Base-by-base conservation (phyloP, 2,113 vertebrate genomes). In the Tupaia chinensis region DNA sequence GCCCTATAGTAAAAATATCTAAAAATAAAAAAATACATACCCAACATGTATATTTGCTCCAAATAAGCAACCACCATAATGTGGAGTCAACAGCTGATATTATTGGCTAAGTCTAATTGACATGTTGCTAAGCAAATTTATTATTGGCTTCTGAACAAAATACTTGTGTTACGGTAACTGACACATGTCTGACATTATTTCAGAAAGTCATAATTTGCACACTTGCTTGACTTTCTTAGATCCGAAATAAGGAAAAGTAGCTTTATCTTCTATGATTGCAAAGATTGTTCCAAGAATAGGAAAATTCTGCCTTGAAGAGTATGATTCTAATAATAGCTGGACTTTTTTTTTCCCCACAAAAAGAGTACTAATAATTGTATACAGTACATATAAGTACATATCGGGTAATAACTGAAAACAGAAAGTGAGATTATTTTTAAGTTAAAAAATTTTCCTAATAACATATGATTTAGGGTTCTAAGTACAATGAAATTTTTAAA, bases 1-100 rank as follows among this genome's bases (percentile, higher is more conserved):
- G 44, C 44, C 44, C 44, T 44, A 44, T 44, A 44, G 44, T 44
- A 44, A 44, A 44, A 44, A 44, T 44, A 2, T 44, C 44, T 44
- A 44, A 44, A 44, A 44, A 44, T 44, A 44, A 44, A 44, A 44
- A 44, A 44, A 44, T 44, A 44, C 44, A 44, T 44, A 5, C 44
- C 5, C 44, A 44, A 4, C 12, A 8, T 56, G 11, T 65, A 0
- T 74, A 7, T 78, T 9, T 63, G 29, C 74, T 5, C 0, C 19
- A 81, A 69, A 74, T 80, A 60, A 54, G 34, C 29, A 91, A 61
- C 10, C 17, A 34, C 1, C 54, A 25, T 27, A 20, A 4, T 10
- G 23, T 34, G 27, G 7, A 88, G 56, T 87, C 12, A 34, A 61
- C 60, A 79, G 9, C 34, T 89, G 5, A 34, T 5, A 12, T 9